phyloP scores from a whole-genome alignment of 2,113 vertebrate genomes.

The Prochilodus magdalenae region DNA sequence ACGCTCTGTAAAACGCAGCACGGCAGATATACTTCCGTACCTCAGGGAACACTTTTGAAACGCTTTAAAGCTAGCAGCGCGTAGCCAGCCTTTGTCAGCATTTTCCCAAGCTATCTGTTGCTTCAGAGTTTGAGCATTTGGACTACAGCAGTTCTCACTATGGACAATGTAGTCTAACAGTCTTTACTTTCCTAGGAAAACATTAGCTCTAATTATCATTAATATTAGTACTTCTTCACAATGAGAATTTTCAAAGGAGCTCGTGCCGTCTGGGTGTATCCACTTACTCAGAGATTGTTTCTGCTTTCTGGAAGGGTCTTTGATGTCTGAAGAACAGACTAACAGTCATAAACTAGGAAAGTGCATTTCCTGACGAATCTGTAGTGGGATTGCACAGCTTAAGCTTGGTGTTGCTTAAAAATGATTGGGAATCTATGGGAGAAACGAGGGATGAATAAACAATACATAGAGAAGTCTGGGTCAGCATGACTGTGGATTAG shows the following conservation, averaged over 20 bases:
- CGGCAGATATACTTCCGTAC: neutral
- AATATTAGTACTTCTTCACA: neutral
- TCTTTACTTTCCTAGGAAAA: neutral
- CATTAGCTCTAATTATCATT: no score
- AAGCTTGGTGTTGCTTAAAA: no score
- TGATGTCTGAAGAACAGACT: neutral
- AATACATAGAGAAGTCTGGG: no score
- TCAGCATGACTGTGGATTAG: no score
- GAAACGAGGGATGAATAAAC: no score
- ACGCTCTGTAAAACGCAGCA: neutral
- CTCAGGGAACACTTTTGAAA: neutral
- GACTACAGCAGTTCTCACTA: neutral
- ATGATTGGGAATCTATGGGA: no score
- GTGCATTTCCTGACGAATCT: no score
- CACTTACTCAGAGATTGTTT: neutral
- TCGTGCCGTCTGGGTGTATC: no score
- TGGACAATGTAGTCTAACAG: neutral
- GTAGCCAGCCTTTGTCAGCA: slow-evolving; percentile 3
- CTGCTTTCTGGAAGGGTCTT: neutral
- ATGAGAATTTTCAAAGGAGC: neutral
- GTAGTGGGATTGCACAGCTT: no score
- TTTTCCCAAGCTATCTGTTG: neutral
- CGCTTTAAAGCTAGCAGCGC: neutral
- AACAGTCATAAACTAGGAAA: neutral
- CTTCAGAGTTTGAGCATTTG: no score